Conservation (phyloP, 1,140 invertebrate species). For the Atta texana region DNA sequence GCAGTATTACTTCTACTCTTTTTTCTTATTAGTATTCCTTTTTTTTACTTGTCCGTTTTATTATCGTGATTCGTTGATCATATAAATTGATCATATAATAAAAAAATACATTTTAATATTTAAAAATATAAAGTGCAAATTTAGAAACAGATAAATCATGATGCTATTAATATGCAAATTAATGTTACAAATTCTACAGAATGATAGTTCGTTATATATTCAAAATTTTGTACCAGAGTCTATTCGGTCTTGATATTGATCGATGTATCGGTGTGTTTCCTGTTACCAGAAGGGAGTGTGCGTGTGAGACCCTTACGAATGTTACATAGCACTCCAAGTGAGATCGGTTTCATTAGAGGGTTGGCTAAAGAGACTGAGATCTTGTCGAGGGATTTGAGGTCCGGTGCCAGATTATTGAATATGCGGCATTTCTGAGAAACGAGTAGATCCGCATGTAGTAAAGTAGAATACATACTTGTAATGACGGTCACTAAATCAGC, state of each 20-base stretch:
- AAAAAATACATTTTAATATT: not conserved
- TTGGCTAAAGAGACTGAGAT: conserved; percentile 15
- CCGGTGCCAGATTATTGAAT: conserved; percentile 49
- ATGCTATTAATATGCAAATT: not conserved
- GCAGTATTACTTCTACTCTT: not conserved
- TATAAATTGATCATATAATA: not conserved
- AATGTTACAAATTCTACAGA: conserved; percentile 6
- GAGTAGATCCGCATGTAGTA: not conserved
- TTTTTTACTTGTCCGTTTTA: not conserved
- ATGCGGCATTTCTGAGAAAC: not conserved
- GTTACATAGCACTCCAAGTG: conserved; percentile 31
- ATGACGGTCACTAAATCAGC: conserved; percentile 4
- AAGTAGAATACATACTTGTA: not conserved
- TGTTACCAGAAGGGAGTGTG: conserved; percentile 23
- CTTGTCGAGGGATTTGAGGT: conserved; percentile 31
- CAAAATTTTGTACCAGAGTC: conserved; percentile 24
- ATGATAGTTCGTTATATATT: not conserved
- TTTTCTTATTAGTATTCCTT: not conserved
- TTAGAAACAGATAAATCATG: conserved; percentile 22
- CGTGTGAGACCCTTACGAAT: conserved; percentile 16
- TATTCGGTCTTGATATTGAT: conserved; percentile 18
- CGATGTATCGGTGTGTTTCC: conserved; percentile 24
- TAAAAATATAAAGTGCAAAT: conserved; percentile 13
- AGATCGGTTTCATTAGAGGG: conserved; percentile 50
- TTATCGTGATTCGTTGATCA: not conserved